Conservation (phyloP, 2,888 invertebrate genomes). For the Noctua pronuba region DNA sequence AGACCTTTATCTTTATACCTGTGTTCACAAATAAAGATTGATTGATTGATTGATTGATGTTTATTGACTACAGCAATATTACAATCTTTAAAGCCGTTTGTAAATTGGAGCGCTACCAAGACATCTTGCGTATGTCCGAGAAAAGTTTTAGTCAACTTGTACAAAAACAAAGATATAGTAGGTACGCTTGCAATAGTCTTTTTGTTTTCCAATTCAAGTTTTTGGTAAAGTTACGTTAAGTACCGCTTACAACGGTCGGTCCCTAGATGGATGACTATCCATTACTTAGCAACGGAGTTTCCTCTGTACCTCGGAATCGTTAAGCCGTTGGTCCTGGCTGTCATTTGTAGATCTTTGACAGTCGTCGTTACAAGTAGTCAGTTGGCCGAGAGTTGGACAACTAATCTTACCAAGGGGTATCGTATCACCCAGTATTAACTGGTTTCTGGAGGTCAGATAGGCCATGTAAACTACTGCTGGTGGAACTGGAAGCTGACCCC, state of each 20-base stretch:
- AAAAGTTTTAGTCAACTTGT: constrained; percentile 15
- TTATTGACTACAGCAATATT: neutral
- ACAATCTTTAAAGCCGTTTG: constrained; percentile 11
- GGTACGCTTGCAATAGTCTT: neutral
- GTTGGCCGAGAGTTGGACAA: neutral
- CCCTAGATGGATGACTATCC: neutral
- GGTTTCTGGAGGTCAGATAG: neutral
- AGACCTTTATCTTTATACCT: too few relatives aligned
- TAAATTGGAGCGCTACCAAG: constrained; percentile 33
- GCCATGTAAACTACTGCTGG: neutral
- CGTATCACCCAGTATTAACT: neutral
- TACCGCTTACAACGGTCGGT: neutral
- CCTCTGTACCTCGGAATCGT: neutral
- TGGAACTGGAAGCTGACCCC: neutral
- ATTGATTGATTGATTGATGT: too few relatives aligned
- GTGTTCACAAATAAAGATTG: too few relatives aligned
- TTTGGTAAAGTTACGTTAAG: neutral
- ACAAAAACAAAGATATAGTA: neutral
- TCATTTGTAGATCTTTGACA: neutral
- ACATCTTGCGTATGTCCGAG: neutral
- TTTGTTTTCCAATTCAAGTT: neutral
- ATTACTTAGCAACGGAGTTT: neutral
- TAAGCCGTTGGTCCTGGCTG: neutral
- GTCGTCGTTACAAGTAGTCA: neutral
- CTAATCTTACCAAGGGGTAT: too few relatives aligned